Evolutionary conservation across 2,888 invertebrate genomes (phyloP), one percentile per base, ranked within the genome.

Genomic region (Girardia tigrina): DNA sequence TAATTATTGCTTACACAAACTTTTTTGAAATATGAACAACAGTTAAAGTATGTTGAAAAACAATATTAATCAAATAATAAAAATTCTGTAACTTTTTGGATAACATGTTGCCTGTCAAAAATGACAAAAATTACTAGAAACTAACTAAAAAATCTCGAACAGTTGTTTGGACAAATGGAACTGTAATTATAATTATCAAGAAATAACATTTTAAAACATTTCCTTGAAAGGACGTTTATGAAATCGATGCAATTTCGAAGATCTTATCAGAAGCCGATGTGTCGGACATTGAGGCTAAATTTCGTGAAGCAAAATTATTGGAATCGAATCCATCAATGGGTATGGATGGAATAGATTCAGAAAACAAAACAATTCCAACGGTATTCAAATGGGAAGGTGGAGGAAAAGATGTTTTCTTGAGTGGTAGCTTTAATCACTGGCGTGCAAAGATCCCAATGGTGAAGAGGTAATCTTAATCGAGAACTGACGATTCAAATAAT

Each of bases 351-450:
- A 56, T 56, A 12, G 56, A 56, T 56, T 56, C 56, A 2, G 56
- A 56, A 56, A 56, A 56, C 23, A 56, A 56, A 56, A 74, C 74
- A 2, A 26, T 90, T 79, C 93, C 93, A 0, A 93, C 93, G 74
- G 92, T 93, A 29, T 90, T 93, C 81, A 91, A 92, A 82, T 93
- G 93, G 93, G 92, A 92, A 86, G 92, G 92, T 76, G 92, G 92
- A 77, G 93, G 92, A 27, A 91, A 90, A 84, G 90, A 92, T 84
- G 90, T 90, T 1, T 85, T 84, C 79, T 90, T 91, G 78, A 91
- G 91, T 84, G 93, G 93, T 72, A 92, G 91, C 36, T 94, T 94
- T 84, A 91, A 91, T 42, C 90, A 90, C 77, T 94, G 94, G 94
- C 91, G 92, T 83, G 89, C 91, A 14, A 82, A 81, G 78, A 88